Conservation (phyloP, 2,888 invertebrate species). For the Matsumyia berberina region DNA sequence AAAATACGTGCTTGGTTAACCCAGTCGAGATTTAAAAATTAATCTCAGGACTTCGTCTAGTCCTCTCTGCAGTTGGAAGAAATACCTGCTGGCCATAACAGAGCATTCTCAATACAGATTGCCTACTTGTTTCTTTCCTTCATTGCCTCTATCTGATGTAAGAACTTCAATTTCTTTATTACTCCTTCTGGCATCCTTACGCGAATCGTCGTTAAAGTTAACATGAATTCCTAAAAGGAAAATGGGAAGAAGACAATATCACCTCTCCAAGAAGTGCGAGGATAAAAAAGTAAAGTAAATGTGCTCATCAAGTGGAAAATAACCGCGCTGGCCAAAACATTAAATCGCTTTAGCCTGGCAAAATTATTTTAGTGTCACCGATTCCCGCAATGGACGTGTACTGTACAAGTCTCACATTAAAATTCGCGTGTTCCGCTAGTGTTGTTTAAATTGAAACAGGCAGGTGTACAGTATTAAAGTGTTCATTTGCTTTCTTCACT, state of each 20-base stretch:
- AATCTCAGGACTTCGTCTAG: too few relatives aligned
- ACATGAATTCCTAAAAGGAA: not conserved
- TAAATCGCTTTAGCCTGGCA: constrained; percentile 18
- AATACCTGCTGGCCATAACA: too few relatives aligned
- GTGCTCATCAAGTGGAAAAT: constrained; percentile 9
- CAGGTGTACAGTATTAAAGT: constrained; percentile 34
- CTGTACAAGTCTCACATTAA: constrained; percentile 3
- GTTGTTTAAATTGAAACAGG: constrained; percentile 13
- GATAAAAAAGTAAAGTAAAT: constrained; percentile 5
- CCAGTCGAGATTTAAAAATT: too few relatives aligned
- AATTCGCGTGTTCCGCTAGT: constrained; percentile 9
- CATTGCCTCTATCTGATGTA: too few relatives aligned
- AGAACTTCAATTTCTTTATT: too few relatives aligned
- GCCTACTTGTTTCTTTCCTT: too few relatives aligned
- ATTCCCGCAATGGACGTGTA: not conserved
- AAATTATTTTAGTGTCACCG: constrained; percentile 23
- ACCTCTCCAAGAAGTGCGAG: not conserved
- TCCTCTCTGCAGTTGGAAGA: too few relatives aligned
- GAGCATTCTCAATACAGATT: too few relatives aligned
- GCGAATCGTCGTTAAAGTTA: too few relatives aligned
- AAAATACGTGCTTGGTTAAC: too few relatives aligned
- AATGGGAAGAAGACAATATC: too few relatives aligned
- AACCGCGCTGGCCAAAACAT: not conserved
- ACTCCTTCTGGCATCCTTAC: too few relatives aligned
- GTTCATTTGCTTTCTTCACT: constrained; percentile 27